These are phyloP conservation scores for Epizoanthus illoricatus DNA, from an alignment of 92 coral and sea anemone species.

Conservation along the genomic window DNA sequence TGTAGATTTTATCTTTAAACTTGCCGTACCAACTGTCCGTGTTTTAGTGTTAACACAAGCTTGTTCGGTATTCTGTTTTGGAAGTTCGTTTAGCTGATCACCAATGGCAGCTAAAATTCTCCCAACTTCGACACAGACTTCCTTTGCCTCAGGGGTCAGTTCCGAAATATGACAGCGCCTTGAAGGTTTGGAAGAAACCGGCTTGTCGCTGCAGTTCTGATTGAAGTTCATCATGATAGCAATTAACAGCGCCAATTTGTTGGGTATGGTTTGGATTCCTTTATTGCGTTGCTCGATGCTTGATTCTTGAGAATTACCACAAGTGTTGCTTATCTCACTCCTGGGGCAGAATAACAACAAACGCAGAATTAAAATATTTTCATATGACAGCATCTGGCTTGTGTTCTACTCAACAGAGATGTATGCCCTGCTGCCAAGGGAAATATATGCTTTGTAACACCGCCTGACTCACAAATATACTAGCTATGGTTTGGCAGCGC, in stretches of 20 bases:
- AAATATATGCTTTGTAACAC: too few species aligned
- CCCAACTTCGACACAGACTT: conserved; percentile 74
- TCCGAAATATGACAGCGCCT: conserved; percentile 27
- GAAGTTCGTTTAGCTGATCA: conserved; percentile 59
- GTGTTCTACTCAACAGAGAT: not conserved
- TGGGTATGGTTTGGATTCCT: not conserved
- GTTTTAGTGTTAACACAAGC: not conserved
- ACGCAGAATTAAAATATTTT: conserved; percentile 8
- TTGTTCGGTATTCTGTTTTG: conserved; percentile 11
- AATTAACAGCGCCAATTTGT: not conserved
- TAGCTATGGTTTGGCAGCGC: not conserved
- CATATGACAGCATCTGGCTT: not conserved
- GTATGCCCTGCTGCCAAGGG: too few species aligned
- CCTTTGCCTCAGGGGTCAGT: conserved; percentile 48
- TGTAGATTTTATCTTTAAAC: conserved; percentile 9
- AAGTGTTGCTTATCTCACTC: not conserved
- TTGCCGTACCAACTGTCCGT: conserved; percentile 21
- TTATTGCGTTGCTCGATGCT: not conserved
- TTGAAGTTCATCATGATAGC: conserved; percentile 21
- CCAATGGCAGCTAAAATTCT: conserved; percentile 81
- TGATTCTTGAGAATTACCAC: not conserved
- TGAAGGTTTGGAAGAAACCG: not conserved
- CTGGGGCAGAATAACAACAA: conserved; percentile 12
- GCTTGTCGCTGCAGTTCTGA: conserved; percentile 23
- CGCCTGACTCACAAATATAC: not conserved